Percentiles rank a stretch among this genome's conserved stretches.
phyloP scores from a whole-genome alignment of 2,113 vertebrate species.

The Pollachius pollachius region DNA sequence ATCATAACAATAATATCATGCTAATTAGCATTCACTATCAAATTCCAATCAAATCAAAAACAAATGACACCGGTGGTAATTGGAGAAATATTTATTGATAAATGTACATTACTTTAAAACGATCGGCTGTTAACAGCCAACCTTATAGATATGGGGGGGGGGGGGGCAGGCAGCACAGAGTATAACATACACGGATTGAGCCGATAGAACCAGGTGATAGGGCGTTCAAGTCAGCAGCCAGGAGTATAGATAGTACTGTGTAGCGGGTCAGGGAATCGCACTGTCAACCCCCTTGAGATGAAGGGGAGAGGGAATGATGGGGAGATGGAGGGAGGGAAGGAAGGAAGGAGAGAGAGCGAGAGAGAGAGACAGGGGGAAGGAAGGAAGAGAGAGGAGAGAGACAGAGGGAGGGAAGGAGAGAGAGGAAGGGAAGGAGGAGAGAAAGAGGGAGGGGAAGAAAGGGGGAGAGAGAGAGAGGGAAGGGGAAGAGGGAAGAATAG shows the following conservation, averaged over 20 bases:
- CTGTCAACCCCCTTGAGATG: not conserved
- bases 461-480: not conserved
- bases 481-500: not conserved
- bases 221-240: no score
- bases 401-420: not conserved
- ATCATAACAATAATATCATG: no score
- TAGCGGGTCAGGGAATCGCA: no score
- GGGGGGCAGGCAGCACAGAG: not conserved
- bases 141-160: slow-evolving; percentile 22
- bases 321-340: not conserved
- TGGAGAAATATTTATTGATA: slow-evolving; percentile 56
- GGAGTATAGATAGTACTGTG: no score
- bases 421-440: not conserved
- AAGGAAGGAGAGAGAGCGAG: no score
- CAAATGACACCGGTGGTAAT: slow-evolving; percentile 17
- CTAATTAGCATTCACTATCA: no score
- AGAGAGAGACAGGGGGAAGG: no score
- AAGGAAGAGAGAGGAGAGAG: no score
- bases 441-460: not conserved
- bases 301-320: not conserved
- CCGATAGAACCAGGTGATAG: no score
- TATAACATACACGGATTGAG: no score
- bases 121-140: slow-evolving; percentile 14
- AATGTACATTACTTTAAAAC: slow-evolving; percentile 41
- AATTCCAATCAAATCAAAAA: not conserved